Evolutionary conservation across 2,113 vertebrate genomes (phyloP).

Genomic region (Coptodon rendalli): DNA sequence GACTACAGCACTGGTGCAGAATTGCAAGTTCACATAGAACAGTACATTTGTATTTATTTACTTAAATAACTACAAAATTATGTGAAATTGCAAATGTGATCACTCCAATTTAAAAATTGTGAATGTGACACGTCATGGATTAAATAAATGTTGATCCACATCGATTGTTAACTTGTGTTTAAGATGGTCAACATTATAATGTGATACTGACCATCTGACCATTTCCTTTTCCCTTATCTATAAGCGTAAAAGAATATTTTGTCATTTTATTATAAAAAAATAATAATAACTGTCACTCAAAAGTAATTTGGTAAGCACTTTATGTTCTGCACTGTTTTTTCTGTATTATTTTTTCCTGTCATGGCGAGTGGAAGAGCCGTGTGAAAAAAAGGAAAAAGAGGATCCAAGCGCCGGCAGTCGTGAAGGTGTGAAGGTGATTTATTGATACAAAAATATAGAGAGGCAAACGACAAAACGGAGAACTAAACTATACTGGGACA

Average conservation of each 20-base stretch:
- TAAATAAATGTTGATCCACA: not conserved
- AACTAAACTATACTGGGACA: too few species aligned
- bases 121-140: not conserved
- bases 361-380: too few species aligned
- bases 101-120: not conserved
- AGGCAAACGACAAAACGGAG: too few species aligned
- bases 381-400: too few species aligned
- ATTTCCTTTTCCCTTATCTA: not conserved
- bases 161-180: not conserved
- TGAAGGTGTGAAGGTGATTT: too few species aligned
- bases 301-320: not conserved
- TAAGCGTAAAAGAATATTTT: fast-evolving
- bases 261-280: not conserved
- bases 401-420: too few species aligned
- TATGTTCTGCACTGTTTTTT: not conserved
- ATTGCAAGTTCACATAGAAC: not conserved
- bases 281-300: not conserved
- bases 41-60: not conserved
- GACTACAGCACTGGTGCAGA: not conserved
- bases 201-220: not conserved
- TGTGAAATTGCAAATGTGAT: not conserved
- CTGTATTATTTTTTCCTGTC: not conserved
- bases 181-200: not conserved
- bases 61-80: not conserved
- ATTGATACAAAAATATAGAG: too few species aligned